These are phyloP conservation scores for Homalodisca vitripennis DNA, from an alignment of 1,140 invertebrate species.

Conservation along the genomic window DNA sequence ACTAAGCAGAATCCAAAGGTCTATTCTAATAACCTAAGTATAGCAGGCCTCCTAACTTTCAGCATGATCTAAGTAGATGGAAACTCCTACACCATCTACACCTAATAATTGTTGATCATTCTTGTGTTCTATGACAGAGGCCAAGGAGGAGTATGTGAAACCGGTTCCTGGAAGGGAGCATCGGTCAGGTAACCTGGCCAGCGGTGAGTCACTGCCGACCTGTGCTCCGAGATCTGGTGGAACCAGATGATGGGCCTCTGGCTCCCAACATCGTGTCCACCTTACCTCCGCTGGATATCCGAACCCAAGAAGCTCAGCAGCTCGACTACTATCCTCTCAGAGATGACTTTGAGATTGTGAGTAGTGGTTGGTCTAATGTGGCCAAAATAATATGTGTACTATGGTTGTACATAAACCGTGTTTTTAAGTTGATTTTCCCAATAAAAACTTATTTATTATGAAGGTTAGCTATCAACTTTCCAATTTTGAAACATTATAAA, in stretches of 20 bases:
- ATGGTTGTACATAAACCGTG: no score
- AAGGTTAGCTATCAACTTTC: no score
- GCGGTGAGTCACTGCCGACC: constrained; percentile 58
- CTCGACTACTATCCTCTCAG: constrained; percentile 91
- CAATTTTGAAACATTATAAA: no score
- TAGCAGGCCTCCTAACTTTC: constrained; percentile 46
- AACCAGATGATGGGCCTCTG: constrained; percentile 75
- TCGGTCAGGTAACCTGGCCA: constrained; percentile 80
- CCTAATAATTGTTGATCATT: background rate
- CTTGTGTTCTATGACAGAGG: constrained; percentile 58
- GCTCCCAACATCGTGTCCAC: constrained; percentile 70
- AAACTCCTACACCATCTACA: background rate
- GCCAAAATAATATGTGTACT: no score
- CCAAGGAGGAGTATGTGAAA: constrained; percentile 90
- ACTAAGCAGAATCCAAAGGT: no score
- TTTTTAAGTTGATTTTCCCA: no score
- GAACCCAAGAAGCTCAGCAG: constrained; percentile 77
- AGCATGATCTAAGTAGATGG: background rate
- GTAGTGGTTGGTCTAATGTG: no score
- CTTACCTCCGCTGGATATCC: constrained; percentile 76
- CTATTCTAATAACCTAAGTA: no score
- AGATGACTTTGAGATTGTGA: constrained; percentile 92
- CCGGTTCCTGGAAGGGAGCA: constrained; percentile 85
- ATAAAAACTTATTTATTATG: no score
- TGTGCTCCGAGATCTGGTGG: constrained; percentile 65